These are phyloP conservation scores for Caenorhabditis japonica DNA, from an alignment of 2,888 invertebrate species.

Conservation along the genomic window DNA sequence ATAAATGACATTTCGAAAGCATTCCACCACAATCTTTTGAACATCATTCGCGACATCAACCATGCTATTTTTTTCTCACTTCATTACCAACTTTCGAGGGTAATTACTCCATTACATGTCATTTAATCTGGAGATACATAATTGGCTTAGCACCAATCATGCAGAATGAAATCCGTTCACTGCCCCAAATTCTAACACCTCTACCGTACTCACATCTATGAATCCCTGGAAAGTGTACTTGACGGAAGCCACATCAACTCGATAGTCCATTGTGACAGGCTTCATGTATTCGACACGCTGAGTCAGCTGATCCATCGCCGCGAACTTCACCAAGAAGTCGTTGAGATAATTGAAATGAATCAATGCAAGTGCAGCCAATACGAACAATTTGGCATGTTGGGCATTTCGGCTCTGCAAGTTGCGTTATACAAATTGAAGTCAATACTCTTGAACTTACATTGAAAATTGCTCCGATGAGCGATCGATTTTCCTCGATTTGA, in stretches of 20 bases:
- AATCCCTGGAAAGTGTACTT: slow-evolving; percentile 32
- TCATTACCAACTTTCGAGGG: no score
- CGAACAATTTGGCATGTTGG: slow-evolving; percentile 70
- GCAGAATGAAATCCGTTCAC: no score
- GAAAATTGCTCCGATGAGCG: slow-evolving; percentile 16
- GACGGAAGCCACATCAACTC: slow-evolving; percentile 11
- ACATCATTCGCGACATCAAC: no score
- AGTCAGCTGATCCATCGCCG: slow-evolving; percentile 48
- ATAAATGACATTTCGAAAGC: no score
- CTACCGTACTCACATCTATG: slow-evolving; percentile 30
- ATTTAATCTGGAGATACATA: no score
- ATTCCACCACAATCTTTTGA: no score
- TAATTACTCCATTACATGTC: no score
- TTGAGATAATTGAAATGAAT: slow-evolving; percentile 70
- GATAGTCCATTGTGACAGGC: background rate
- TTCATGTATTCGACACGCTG: slow-evolving; percentile 8
- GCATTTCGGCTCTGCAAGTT: slow-evolving; percentile 66
- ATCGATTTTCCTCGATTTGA: slow-evolving; percentile 6
- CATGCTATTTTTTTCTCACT: no score
- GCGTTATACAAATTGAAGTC: background rate
- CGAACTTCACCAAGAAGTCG: slow-evolving; percentile 59
- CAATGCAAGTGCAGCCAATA: slow-evolving; percentile 69
- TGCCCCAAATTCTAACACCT: no score
- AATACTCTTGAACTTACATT: slow-evolving; percentile 13
- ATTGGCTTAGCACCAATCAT: no score